phyloP scores from a whole-genome alignment of 2,888 invertebrate genomes.

The Beris chalybata region DNA sequence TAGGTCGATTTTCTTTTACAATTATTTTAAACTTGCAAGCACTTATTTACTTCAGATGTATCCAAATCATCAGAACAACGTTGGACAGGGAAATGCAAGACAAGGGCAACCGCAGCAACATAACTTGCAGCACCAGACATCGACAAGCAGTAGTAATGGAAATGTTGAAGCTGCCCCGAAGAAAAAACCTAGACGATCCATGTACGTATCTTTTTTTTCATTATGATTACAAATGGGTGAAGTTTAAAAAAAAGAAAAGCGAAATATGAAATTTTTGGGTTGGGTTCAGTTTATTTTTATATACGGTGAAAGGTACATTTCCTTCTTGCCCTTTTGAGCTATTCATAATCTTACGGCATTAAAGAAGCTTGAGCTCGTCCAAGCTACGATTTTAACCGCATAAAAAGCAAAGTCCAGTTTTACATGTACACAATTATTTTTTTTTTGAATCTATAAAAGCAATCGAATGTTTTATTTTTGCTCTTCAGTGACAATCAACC shows the following conservation, averaged over 20 bases:
- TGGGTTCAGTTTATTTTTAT: too few species aligned
- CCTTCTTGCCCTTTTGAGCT: too few species aligned
- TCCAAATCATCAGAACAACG: slow-evolving; percentile 47
- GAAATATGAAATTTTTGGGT: too few species aligned
- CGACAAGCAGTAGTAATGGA: slow-evolving; percentile 50
- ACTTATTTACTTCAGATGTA: slow-evolving; percentile 46
- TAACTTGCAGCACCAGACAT: slow-evolving; percentile 26
- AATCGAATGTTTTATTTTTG: not conserved
- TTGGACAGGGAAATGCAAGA: slow-evolving; percentile 12
- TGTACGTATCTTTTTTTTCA: slow-evolving; percentile 60
- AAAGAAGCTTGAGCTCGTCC: too few species aligned
- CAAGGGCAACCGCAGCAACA: slow-evolving; percentile 14
- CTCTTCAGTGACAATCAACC: slow-evolving; percentile 50
- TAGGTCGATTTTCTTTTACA: slow-evolving; percentile 37
- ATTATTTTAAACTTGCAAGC: not conserved
- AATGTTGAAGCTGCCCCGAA: slow-evolving; percentile 67
- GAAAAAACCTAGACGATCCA: slow-evolving; percentile 90
- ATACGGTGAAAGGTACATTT: too few species aligned
- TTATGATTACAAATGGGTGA: not conserved
- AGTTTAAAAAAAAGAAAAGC: too few species aligned
- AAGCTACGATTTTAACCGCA: too few species aligned
- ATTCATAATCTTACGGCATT: too few species aligned
- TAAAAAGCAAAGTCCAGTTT: too few species aligned
- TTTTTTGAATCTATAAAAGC: too few species aligned
- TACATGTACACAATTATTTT: too few species aligned